Percentiles rank a stretch among this genome's conserved stretches.
Evolutionary conservation across 2,113 vertebrate genomes (phyloP).

Genomic region (Silurus meridionalis): DNA sequence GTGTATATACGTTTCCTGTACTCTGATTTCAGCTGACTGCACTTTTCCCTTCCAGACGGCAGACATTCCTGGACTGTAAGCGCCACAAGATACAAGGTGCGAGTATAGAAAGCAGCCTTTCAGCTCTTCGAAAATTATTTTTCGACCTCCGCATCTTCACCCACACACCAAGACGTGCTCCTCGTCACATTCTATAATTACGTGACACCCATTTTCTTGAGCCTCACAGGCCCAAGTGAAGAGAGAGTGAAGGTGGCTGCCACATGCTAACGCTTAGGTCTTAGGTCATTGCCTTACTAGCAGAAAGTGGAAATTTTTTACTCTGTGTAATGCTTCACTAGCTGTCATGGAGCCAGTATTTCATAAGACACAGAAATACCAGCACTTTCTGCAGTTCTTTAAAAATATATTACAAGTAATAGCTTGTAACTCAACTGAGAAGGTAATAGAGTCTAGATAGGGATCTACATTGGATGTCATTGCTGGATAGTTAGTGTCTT

Average conservation of each 20-base stretch:
- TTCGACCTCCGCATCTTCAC: background rate
- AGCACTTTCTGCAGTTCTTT: background rate
- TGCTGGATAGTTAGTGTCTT: background rate
- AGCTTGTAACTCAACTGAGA: background rate
- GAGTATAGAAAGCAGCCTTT: conserved; percentile 49
- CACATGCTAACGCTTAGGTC: background rate
- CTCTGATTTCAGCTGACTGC: conserved; percentile 69
- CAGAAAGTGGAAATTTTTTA: background rate
- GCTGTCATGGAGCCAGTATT: background rate
- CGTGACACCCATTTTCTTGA: background rate
- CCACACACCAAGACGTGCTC: background rate
- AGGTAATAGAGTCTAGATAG: too few species aligned
- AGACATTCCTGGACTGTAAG: conserved; percentile 63
- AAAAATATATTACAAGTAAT: background rate
- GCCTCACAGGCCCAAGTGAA: background rate
- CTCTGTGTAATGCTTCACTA: conserved; percentile 3
- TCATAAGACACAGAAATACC: background rate
- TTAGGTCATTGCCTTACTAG: background rate
- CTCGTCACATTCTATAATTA: background rate
- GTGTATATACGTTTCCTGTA: conserved; percentile 22
- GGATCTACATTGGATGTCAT: background rate
- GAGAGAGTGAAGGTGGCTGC: background rate
- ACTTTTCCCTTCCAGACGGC: conserved; percentile 71
- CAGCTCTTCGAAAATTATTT: background rate
- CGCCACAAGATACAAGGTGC: conserved; percentile 7